Evolutionary conservation across 2,888 invertebrate species (phyloP), one percentile per base, ranked within the genome.

Genomic region (Cephus spinipes): DNA sequence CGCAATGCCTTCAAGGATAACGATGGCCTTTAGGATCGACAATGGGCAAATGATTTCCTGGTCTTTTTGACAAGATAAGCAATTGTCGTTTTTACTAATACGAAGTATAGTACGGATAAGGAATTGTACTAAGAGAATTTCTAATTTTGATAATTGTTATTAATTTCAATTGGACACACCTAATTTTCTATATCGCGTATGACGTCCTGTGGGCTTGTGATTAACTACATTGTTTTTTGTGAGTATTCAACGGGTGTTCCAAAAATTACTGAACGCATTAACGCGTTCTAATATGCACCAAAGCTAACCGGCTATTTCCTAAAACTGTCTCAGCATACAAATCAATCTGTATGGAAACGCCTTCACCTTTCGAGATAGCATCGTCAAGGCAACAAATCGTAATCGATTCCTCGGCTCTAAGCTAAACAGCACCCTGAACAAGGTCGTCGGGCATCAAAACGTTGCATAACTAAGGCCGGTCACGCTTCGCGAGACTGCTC

Each of bases 391-490:
- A 81, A 40, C 36, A 76, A 69, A 68, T 86, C 81, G 82, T 81
- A 86, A 89, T 88, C 83, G 87, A 89, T 87, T 87, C 85, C 84
- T 85, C 81, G 55, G 83, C 83, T 86, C 86, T 76, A 81, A 85
- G 85, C 85, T 83, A 87, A 85, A 87, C 87, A 90, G 89, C 88
- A 87, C 85, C 85, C 73, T 40, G 30, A 76, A 85, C 89, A 89
- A 90, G 90, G 90, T 85, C 89, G 85, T 84, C 83, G 73, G 82
- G 87, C 86, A 89, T 87, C 88, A 84, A 89, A 88, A 87, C 85
- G 88, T 91, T 91, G 90, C 90, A 90, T 91, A 91, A 91, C 88
- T 85, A 88, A 88, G 83, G 81, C 85, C 85, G 88, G 91, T 90
- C 88, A 90, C 90, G 90, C 90, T 91, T 85, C 86, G 85, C 81